A percentile compares a stretch with the other conserved stretches of the same genome.
phyloP scores from a whole-genome alignment of 2,113 vertebrate species.

The Oophaga pumilio region DNA sequence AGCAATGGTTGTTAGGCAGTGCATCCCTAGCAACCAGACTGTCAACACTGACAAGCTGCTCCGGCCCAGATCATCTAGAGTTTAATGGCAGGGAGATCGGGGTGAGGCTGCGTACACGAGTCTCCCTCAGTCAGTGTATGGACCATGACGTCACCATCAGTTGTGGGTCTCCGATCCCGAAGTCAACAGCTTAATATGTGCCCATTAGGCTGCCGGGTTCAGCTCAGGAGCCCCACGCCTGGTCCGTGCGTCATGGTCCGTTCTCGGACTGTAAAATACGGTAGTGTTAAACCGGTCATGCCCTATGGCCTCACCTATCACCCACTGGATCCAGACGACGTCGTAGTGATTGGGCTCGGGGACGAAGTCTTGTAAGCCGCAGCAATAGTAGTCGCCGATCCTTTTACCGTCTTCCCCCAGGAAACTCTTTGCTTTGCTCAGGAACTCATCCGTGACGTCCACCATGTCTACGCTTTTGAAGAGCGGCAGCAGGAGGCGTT shows the following conservation, averaged over 20 bases:
- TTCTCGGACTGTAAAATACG: no score
- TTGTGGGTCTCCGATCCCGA: no score
- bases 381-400: conserved; percentile 89
- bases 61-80: no score
- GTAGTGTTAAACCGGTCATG: no score
- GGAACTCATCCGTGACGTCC: conserved; percentile 90
- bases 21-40: background rate
- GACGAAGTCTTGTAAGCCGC: conserved; percentile 89
- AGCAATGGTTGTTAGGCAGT: background rate
- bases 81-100: no score
- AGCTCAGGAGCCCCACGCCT: no score
- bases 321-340: conserved; percentile 99
- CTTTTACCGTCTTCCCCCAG: conserved; percentile 86
- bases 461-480: conserved; percentile 92
- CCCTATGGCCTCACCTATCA: conserved; percentile 83
- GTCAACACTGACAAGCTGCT: background rate
- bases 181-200: no score
- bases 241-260: no score
- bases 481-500: conserved; percentile 88
- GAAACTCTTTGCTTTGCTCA: conserved; percentile 86
- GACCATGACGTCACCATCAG: no score
- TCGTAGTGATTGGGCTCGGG: conserved; percentile 84
- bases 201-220: no score
- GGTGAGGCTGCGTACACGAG: no score
- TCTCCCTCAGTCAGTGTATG: no score